Base-by-base conservation (phyloP, 2,888 invertebrate species). In the Caenorhabditis sinica region DNA sequence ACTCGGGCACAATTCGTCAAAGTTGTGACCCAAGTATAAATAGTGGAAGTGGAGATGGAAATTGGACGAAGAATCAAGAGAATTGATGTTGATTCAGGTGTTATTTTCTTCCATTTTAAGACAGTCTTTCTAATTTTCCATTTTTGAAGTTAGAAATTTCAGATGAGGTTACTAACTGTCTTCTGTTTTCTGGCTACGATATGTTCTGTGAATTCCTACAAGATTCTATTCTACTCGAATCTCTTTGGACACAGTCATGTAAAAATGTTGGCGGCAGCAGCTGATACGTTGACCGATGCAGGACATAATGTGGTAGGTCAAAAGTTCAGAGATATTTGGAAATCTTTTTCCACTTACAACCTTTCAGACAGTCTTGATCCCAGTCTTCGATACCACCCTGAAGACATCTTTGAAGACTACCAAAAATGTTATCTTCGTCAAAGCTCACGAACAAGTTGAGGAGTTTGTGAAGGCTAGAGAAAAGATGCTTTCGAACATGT, bases 221-320 rank as follows among this genome's bases (percentile, higher is more conserved):
- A 88, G 60, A 74, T 85, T 28, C 79, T 87, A 2, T 65, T 88
- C 77, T 88, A 86, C 75, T 71, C 86, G 15, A 85, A 83, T 20
- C 68, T 85, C 23, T 86, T 89, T 69, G 86, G 84, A 1, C 77
- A 80, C 15, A 85, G 85, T 60, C 89, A 89, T 68, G 79, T 86
- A 4, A 82, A 84, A 23, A 74, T 83, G 40, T 28, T 89, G 53
- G 84, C 77, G 0, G 56, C 69, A 0, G 72, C 87, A 3, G 86
- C 87, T 2, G 87, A 87, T 53, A 72, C 69, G 51, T 49, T 87
- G 49, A 83, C 84, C 3, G 84, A 87, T 72, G 83, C 80, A 5
- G 87, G 86, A 58, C 82, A 84, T 28, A 79, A 87, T 75, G 87
- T 87, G 82, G 87, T 87, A 25, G 20, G 49, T 49, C 20, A 49